Percentiles rank a stretch among this genome's conserved stretches.
Evolutionary conservation across 1,140 invertebrate genomes (phyloP).

Genomic region (Drosophila lini): DNA sequence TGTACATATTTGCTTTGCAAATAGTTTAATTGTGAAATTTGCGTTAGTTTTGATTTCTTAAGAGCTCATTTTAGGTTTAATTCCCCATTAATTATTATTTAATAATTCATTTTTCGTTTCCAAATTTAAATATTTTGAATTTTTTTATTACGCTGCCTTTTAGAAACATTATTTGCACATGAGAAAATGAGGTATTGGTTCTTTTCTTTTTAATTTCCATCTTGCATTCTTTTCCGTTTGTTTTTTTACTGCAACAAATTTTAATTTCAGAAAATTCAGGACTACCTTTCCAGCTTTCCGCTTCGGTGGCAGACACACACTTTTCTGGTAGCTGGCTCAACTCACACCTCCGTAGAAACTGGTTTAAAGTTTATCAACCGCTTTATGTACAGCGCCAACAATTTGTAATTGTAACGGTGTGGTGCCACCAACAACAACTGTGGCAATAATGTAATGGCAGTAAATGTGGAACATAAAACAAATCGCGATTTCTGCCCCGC

Average conservation of each 20-base stretch:
- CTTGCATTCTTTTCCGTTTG: neutral
- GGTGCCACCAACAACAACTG: conserved; percentile 38
- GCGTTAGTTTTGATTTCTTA: neutral
- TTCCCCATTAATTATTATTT: neutral
- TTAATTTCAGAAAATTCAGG: conserved; percentile 13
- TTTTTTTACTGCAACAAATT: neutral
- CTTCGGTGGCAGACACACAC: conserved; percentile 3
- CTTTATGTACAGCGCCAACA: conserved; percentile 57
- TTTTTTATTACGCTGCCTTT: too few species aligned
- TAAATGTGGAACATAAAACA: conserved; percentile 81
- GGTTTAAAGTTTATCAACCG: conserved; percentile 69
- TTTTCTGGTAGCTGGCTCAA: conserved; percentile 26
- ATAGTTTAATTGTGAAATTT: neutral
- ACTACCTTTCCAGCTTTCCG: conserved; percentile 15
- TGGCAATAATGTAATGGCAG: conserved; percentile 59
- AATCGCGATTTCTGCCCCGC: conserved; percentile 75
- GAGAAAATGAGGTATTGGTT: neutral
- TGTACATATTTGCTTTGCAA: neutral
- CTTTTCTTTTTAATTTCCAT: neutral
- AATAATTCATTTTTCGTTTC: neutral
- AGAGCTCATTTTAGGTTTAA: neutral
- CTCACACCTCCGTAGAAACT: conserved; percentile 59
- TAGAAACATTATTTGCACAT: neutral
- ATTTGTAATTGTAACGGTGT: conserved; percentile 74
- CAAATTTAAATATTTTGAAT: neutral